A percentile compares a stretch with the other conserved stretches of the same genome.
Conservation (phyloP, 64 coral and sea anemone genomes). For the Actinia equina region DNA sequence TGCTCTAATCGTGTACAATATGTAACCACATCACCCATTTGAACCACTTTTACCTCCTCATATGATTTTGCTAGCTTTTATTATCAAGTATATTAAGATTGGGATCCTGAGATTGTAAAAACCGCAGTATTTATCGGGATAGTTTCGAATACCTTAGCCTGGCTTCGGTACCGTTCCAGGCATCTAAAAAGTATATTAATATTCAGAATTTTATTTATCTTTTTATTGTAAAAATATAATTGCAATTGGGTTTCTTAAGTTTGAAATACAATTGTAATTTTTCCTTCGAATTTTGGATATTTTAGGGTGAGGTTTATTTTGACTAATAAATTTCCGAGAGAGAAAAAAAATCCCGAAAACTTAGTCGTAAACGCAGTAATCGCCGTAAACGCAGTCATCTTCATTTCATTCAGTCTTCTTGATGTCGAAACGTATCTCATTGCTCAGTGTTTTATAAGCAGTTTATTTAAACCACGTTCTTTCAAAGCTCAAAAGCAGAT, state of each 20-base stretch:
- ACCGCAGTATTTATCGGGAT: neutral
- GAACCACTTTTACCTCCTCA: neutral
- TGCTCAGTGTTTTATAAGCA: neutral
- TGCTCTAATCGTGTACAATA: neutral
- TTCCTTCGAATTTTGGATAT: neutral
- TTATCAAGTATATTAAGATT: neutral
- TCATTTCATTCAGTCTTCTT: neutral
- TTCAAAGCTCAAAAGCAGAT: neutral
- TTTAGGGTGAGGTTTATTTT: neutral
- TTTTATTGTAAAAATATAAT: neutral
- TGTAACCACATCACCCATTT: neutral
- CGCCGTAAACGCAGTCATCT: neutral
- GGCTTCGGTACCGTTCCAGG: neutral
- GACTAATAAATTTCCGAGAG: neutral
- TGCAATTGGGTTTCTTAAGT: neutral
- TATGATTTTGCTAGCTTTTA: neutral
- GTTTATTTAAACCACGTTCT: neutral
- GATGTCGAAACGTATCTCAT: neutral
- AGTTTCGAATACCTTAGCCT: neutral
- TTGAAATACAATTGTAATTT: neutral
- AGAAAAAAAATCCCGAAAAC: neutral
- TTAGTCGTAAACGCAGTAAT: neutral
- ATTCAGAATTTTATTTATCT: neutral
- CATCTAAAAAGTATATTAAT: neutral
- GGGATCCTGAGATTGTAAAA: neutral